Evolutionary conservation across 2,797 vertebrate species (phyloP).

Genomic region (Enteromius radiatus): DNA sequence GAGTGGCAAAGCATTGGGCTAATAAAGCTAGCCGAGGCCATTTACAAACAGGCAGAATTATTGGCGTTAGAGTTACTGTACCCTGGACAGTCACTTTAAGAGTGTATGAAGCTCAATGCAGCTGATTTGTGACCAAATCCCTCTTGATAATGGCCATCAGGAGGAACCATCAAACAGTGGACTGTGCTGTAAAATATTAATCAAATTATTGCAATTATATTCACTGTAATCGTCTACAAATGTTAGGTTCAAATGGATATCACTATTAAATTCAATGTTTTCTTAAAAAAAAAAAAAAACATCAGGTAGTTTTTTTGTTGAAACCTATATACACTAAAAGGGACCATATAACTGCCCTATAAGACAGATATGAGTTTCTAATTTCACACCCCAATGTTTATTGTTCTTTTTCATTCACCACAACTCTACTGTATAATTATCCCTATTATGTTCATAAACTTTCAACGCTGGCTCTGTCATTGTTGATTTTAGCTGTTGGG

Average conservation of each 20-base stretch:
- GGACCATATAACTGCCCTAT: neutral
- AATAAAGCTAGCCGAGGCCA: slow-evolving; percentile 17
- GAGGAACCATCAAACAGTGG: slow-evolving; percentile 19
- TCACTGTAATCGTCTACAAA: neutral
- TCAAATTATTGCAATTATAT: slow-evolving; percentile 22
- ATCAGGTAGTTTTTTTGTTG: slow-evolving; percentile 30
- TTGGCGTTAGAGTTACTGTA: slow-evolving; percentile 41
- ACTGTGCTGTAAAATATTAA: slow-evolving; percentile 26
- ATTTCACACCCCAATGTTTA: slow-evolving; percentile 56
- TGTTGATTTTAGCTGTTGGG: slow-evolving; percentile 45
- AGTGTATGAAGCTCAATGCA: slow-evolving; percentile 10
- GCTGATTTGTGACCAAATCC: slow-evolving; percentile 39
- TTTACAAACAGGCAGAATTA: slow-evolving; percentile 36
- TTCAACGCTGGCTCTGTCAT: slow-evolving; percentile 13
- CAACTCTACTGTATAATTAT: slow-evolving; percentile 47
- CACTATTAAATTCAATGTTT: neutral
- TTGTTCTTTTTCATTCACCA: slow-evolving; percentile 49
- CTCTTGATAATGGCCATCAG: slow-evolving; percentile 27
- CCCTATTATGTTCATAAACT: slow-evolving; percentile 40
- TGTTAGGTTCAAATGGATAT: neutral
- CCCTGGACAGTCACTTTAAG: slow-evolving; percentile 37
- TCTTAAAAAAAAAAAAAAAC: neutral
- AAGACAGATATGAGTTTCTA: slow-evolving; percentile 28
- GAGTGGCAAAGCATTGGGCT: slow-evolving; percentile 10
- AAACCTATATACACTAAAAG: slow-evolving; percentile 14